Conservation (phyloP, 2,888 invertebrate genomes). For the Agrotis segetum region DNA sequence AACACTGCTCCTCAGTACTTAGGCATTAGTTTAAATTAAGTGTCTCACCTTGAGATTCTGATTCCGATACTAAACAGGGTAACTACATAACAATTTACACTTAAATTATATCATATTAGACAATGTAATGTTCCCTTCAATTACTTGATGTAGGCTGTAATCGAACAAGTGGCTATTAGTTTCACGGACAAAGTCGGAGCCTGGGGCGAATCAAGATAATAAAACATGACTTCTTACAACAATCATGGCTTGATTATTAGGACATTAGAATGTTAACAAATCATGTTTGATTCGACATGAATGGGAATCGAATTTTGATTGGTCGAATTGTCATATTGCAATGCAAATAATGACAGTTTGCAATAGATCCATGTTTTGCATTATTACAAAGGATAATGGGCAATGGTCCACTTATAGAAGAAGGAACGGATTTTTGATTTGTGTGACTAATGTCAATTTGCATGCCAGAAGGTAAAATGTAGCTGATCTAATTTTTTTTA, state of each 20-base stretch:
- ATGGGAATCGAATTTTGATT: slow-evolving; percentile 31
- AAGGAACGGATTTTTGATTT: not conserved
- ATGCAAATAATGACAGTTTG: not conserved
- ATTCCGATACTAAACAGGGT: slow-evolving; percentile 11
- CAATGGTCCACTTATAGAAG: not conserved
- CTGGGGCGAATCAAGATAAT: slow-evolving; percentile 20
- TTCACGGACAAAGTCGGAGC: slow-evolving; percentile 48
- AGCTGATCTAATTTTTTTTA: no score
- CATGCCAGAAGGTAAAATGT: no score
- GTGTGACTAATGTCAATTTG: no score
- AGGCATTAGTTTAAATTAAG: not conserved
- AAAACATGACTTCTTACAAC: slow-evolving; percentile 22
- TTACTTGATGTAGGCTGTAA: slow-evolving; percentile 23
- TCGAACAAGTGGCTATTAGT: slow-evolving; percentile 40
- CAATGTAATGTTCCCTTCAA: slow-evolving; percentile 17
- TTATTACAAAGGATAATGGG: not conserved
- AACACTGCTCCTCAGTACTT: not conserved
- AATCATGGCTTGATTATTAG: slow-evolving; percentile 44
- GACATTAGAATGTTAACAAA: slow-evolving; percentile 53
- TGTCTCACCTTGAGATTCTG: slow-evolving; percentile 23
- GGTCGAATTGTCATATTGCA: not conserved
- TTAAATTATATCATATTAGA: slow-evolving; percentile 27
- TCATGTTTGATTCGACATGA: slow-evolving; percentile 30
- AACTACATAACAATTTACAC: slow-evolving; percentile 22
- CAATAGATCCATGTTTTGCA: not conserved